Base-by-base conservation (phyloP, 30 jellyfish, hydroid and myxozoan genomes). In the Hydractinia symbiolongicarpus region DNA sequence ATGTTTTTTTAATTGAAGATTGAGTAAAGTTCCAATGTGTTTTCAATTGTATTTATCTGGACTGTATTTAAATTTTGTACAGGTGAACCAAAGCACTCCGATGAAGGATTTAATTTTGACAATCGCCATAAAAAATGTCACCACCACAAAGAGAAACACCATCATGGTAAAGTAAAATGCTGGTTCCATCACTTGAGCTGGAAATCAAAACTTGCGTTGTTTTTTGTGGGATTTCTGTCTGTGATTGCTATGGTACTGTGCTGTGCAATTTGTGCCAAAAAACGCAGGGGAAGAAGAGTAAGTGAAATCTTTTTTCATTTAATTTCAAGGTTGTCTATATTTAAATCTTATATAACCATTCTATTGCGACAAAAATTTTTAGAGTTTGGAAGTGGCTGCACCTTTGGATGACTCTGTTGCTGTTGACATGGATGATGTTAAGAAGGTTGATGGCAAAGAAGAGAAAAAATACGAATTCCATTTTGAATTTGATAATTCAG, bases 401-500 rank as follows among this genome's bases (percentile, higher is more conserved):
- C 74, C 74, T n/a, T n/a, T 64, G 52, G 40, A 64, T 13, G 16
- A 64, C 40, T n/a, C 17, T 6, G 74, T 72, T 17, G n/a, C 60
- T 7, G 68, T 74, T 74, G 83, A 74, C 14, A 58, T 74, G 70
- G 66, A 74, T 0, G 83, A 74, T 1, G 83, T 8, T 11, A 50
- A 50, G 49, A 74, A 74, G 54, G 67, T n/a, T 7, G 76, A 66
- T 8, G 49, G 49, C 53, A 74, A 74, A 74, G 40, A 40, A 49
- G 83, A 74, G 51, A 49, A 55, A 52, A 74, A 58, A 50, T 50
- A 49, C 51, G 83, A 74, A n/a, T 74, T 74, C 20, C 83, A 74
- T 55, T 74, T 74, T 74, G 70, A 74, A 50, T 74, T 74, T 50
- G 83, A 74, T 8, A 44, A 74, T 74, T 55, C 62, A 50, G 68